A percentile compares a stretch with the other conserved stretches of the same genome.
Evolutionary conservation across 2,888 invertebrate genomes (phyloP).

Genomic region (Melieria picta): DNA sequence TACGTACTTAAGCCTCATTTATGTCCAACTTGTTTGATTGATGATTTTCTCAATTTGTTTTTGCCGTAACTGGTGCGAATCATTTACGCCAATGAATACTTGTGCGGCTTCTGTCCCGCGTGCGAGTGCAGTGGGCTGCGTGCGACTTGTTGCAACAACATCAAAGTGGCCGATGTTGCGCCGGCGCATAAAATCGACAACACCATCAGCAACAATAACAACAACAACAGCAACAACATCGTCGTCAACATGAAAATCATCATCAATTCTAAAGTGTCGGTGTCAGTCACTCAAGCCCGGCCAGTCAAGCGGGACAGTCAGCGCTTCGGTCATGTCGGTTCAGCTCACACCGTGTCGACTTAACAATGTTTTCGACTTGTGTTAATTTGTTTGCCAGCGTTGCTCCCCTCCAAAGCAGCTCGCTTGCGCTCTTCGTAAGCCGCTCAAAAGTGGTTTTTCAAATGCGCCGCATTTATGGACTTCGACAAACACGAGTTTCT

Average conservation of each 20-base stretch:
- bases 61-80: background rate
- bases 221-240: background rate
- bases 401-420: too few relatives aligned
- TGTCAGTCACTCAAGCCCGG: slow-evolving; percentile 23
- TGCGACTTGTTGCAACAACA: slow-evolving; percentile 27
- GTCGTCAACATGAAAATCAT: slow-evolving; percentile 12
- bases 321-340: background rate
- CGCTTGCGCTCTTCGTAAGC: too few relatives aligned
- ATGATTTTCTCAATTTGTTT: slow-evolving; percentile 35
- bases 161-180: slow-evolving; percentile 34
- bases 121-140: background rate
- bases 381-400: slow-evolving; percentile 16
- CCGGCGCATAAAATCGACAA: slow-evolving; percentile 36
- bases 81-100: background rate
- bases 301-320: slow-evolving; percentile 17
- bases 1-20: slow-evolving; percentile 38
- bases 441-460: too few relatives aligned
- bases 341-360: too few relatives aligned
- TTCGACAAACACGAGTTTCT: too few relatives aligned
- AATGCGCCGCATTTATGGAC: too few relatives aligned
- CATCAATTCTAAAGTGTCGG: slow-evolving; percentile 32
- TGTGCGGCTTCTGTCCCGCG: background rate
- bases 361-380: slow-evolving; percentile 13
- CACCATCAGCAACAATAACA: slow-evolving; percentile 10
- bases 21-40: slow-evolving; percentile 36